phyloP scores from a whole-genome alignment of 2,888 invertebrate species.

The Mamestra brassicae region DNA sequence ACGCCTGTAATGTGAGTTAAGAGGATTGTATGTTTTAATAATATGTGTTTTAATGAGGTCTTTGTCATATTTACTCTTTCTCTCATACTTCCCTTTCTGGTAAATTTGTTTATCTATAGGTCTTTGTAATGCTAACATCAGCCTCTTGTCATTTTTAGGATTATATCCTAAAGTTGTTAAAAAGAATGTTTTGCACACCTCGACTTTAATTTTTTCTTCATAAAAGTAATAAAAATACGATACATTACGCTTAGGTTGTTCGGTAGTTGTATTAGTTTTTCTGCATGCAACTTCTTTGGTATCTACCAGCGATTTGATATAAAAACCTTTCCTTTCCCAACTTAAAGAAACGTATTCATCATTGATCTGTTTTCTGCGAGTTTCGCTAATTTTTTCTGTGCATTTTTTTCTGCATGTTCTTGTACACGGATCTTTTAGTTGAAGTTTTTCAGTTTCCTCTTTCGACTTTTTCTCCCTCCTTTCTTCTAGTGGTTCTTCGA shows the following conservation, averaged over 20 bases:
- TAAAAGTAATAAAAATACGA: conserved; percentile 13
- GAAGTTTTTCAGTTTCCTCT: conserved; percentile 11
- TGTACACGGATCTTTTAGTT: conserved; percentile 15
- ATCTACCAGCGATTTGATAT: conserved; percentile 11
- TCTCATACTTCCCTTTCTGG: conserved; percentile 19
- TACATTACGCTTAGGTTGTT: conserved; percentile 7
- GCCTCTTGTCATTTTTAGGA: conserved; percentile 23
- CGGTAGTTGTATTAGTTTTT: too few relatives aligned
- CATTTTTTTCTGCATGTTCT: conserved; percentile 19
- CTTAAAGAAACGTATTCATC: conserved; percentile 11
- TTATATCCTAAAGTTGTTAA: conserved; percentile 20
- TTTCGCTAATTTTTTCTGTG: conserved; percentile 9
- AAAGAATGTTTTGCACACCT: conserved; percentile 20
- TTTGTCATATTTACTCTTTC: conserved; percentile 26
- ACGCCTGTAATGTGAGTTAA: conserved; percentile 13
- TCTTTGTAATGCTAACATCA: conserved; percentile 16
- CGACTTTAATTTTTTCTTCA: conserved; percentile 9
- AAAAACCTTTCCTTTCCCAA: conserved; percentile 11
- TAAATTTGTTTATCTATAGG: conserved; percentile 23
- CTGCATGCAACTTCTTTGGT: too few relatives aligned
- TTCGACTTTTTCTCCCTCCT: conserved; percentile 3
- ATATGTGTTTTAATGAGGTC: conserved; percentile 23
- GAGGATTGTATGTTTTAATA: conserved; percentile 17
- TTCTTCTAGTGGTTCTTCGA: conserved; percentile 1
- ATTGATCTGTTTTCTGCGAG: conserved; percentile 13